These are phyloP conservation scores for Clamator glandarius DNA, from an alignment of 2,797 vertebrate species.

Conservation along the genomic window DNA sequence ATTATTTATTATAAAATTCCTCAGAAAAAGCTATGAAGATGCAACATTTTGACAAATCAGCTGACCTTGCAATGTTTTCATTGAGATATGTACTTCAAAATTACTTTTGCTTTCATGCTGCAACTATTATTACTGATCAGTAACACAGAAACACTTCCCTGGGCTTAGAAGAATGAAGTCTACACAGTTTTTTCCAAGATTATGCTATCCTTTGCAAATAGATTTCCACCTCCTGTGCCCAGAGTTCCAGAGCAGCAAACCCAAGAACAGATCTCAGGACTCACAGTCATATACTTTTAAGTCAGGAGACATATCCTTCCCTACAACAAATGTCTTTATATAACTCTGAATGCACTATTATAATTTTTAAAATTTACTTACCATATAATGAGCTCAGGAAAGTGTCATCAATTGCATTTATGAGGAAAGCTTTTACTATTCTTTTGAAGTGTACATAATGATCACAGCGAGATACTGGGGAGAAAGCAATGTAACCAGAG, in stretches of 20 bases:
- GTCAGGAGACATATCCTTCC: neutral
- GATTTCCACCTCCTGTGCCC: neutral
- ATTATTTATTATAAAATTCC: neutral
- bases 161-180: neutral
- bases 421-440: slow-evolving; percentile 85
- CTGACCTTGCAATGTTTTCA: neutral
- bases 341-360: neutral
- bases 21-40: neutral
- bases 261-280: neutral
- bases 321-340: neutral
- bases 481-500: slow-evolving; percentile 6
- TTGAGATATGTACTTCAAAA: neutral
- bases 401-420: slow-evolving; percentile 81
- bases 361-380: slow-evolving; percentile 71
- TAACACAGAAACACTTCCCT: neutral
- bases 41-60: neutral
- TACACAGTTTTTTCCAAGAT: neutral
- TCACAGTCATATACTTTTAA: neutral
- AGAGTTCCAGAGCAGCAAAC: neutral
- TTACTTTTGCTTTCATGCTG: neutral
- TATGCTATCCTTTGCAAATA: neutral
- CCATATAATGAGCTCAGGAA: slow-evolving; percentile 85
- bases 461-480: slow-evolving; percentile 77
- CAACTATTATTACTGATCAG: neutral
- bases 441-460: slow-evolving; percentile 83